Evolutionary conservation across 2,888 invertebrate species (phyloP).

Genomic region (Nemapogon koenigi): DNA sequence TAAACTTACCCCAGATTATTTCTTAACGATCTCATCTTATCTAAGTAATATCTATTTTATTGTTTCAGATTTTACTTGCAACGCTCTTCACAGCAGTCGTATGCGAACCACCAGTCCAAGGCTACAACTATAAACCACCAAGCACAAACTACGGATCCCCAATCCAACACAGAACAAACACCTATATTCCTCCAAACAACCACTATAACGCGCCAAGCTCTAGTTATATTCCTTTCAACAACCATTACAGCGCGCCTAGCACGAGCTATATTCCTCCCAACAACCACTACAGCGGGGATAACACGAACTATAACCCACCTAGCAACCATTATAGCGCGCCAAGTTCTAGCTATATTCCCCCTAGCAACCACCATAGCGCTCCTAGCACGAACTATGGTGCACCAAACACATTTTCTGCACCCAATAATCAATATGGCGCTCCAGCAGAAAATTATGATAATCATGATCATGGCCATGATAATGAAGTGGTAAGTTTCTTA

Average conservation of each 20-base stretch:
- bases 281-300: slow-evolving; percentile 23
- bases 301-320: slow-evolving; percentile 39
- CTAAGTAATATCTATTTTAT: too few relatives aligned
- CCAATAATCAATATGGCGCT: slow-evolving; percentile 19
- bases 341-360: slow-evolving; percentile 32
- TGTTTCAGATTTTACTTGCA: slow-evolving; percentile 29
- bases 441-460: slow-evolving; percentile 20
- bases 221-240: slow-evolving; percentile 35
- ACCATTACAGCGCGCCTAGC: slow-evolving; percentile 24
- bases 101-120: slow-evolving; percentile 38
- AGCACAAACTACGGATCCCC: slow-evolving; percentile 42
- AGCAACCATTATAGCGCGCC: slow-evolving; percentile 24
- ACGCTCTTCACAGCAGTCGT: slow-evolving; percentile 27
- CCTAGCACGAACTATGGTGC: slow-evolving; percentile 34
- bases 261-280: slow-evolving; percentile 18
- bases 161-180: slow-evolving; percentile 17
- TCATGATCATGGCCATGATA: slow-evolving; percentile 44
- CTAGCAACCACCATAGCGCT: slow-evolving; percentile 25
- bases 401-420: slow-evolving; percentile 21
- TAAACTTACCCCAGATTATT: too few relatives aligned
- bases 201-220: slow-evolving; percentile 26
- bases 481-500: slow-evolving; percentile 50
- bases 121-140: slow-evolving; percentile 31
- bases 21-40: too few relatives aligned
- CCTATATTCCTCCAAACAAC: not conserved